These are phyloP conservation scores for Scaeva pyrastri DNA, from an alignment of 2,888 invertebrate species.

Conservation along the genomic window DNA sequence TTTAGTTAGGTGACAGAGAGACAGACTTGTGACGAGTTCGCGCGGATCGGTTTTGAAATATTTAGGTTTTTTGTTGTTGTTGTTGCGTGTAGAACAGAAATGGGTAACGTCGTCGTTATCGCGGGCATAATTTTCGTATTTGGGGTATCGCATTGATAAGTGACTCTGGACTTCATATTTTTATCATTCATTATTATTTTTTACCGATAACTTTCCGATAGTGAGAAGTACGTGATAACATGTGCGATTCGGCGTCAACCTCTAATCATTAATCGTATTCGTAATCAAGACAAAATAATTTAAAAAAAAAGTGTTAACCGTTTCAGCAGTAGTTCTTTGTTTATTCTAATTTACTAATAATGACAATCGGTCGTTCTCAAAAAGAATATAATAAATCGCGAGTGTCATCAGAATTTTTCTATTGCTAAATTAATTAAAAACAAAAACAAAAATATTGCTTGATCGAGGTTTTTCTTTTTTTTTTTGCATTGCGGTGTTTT, in stretches of 20 bases:
- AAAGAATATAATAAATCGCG: conserved; percentile 34
- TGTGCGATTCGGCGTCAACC: neutral
- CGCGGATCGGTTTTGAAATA: conserved; percentile 19
- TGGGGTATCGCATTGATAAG: neutral
- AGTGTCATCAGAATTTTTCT: conserved; percentile 39
- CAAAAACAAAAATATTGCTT: conserved; percentile 37
- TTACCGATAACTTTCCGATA: conserved; percentile 26
- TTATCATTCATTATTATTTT: neutral
- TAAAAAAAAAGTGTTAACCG: neutral
- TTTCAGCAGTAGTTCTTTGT: conserved; percentile 2
- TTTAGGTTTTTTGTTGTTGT: neutral
- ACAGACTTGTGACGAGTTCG: conserved; percentile 30
- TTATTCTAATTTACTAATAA: conserved; percentile 41
- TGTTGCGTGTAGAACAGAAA: neutral
- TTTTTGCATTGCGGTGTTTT: conserved; percentile 19
- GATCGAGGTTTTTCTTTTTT: conserved; percentile 12
- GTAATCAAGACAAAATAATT: neutral
- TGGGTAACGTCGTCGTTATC: conserved; percentile 28
- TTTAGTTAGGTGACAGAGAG: no score
- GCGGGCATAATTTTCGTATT: neutral
- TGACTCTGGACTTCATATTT: neutral
- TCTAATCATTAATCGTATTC: no score
- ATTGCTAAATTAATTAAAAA: neutral
- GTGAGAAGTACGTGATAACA: conserved; percentile 35
- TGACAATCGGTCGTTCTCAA: conserved; percentile 4